Base-by-base conservation (phyloP, 2,888 invertebrate species). In the Notodonta ziczac region DNA sequence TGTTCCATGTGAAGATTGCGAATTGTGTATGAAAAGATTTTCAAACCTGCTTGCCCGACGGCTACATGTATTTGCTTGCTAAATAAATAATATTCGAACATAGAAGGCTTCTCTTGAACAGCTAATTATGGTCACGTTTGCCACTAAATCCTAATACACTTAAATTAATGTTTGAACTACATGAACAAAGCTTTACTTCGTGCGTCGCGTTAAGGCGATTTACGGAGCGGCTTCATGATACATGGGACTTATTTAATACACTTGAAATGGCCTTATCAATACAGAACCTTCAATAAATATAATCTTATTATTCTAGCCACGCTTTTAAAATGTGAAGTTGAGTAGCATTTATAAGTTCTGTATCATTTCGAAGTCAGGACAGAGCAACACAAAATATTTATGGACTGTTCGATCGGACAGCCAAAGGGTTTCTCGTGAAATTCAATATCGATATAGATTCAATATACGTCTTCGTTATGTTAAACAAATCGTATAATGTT, bases 211-310 rank as follows among this genome's bases (percentile, higher is more conserved):
- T 67, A 56, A 67, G 42, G 14, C 62, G 65, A 79, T 79, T 77
- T 75, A 65, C 60, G 60, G 67, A 70, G 74, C 59, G 68, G 63
- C 61, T 69, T 69, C 65, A 48, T 56, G 58, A 64, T 55, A 52
- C 54, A 16, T 58, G 64, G 63, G 62, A 64, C 9, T 39, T 55
- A 39, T 40, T 14, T 53, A 55, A 32, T 24, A 35, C 52, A 52
- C 52, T 52, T 12, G 32, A 52, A 32, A 12, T 32, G 52, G 13
- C 52, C 52, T 52, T 32, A 32, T 50, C 50, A 7, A 1, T 16
- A 5, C 16, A 50, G 50, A 16, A 50, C 50, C 50, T 50, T 50
- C 50, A 3, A 5, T 9, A 10, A 10, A 9, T 0, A 16, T 50
- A 16, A 50, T 16, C 50, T 50, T 16, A 50, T 50, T 50, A 50